phyloP scores from a whole-genome alignment of 1,140 invertebrate genomes.

The Calephelis nemesis region DNA sequence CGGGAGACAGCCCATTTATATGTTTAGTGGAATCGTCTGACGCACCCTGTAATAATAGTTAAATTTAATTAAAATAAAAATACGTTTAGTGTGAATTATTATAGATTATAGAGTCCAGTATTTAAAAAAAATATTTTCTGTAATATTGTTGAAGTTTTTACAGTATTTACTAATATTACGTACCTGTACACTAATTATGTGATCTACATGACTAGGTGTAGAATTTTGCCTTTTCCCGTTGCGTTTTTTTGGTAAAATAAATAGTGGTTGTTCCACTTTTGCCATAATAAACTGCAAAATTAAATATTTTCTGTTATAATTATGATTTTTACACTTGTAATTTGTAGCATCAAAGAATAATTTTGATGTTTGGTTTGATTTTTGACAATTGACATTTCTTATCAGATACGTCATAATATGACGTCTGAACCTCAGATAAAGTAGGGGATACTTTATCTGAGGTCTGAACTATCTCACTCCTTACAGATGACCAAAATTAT shows the following conservation, averaged over 20 bases:
- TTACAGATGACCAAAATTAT: too few relatives aligned
- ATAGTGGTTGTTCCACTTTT: constrained; percentile 79
- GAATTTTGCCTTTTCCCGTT: constrained; percentile 78
- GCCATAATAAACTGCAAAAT: constrained; percentile 43
- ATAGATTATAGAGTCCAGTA: neutral
- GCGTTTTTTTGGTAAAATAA: constrained; percentile 81
- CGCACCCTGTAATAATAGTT: constrained; percentile 51
- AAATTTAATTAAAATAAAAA: constrained; percentile 15
- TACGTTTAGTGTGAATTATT: neutral
- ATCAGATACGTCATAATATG: too few relatives aligned
- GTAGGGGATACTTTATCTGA: too few relatives aligned
- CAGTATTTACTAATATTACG: constrained; percentile 16
- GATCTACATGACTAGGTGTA: constrained; percentile 80
- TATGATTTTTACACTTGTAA: too few relatives aligned
- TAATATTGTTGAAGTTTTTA: neutral
- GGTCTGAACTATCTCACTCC: too few relatives aligned
- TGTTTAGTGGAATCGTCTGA: constrained; percentile 68
- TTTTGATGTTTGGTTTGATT: too few relatives aligned
- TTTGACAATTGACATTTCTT: too few relatives aligned
- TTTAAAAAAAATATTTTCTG: neutral
- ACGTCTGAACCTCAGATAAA: too few relatives aligned
- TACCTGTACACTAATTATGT: constrained; percentile 81
- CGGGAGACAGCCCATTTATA: constrained; percentile 69
- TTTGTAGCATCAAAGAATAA: too few relatives aligned
- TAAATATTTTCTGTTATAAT: too few relatives aligned